phyloP scores from a whole-genome alignment of 2,113 vertebrate genomes.

The Forbesichthys papilliferus region DNA sequence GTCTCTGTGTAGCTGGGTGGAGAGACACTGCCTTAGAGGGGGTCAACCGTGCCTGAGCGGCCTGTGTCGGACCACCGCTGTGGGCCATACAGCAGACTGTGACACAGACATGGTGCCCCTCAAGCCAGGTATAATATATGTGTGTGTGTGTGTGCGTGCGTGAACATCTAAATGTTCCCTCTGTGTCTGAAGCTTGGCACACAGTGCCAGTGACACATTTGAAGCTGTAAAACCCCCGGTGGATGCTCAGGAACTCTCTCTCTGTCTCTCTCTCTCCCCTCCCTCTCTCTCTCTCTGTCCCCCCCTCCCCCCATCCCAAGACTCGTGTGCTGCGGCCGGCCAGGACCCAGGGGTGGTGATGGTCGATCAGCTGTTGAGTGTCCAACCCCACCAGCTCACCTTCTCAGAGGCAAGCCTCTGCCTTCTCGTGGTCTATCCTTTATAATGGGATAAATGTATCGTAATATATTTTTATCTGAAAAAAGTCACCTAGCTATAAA shows the following conservation, averaged over 20 bases:
- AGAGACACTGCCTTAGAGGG: slow-evolving; percentile 61
- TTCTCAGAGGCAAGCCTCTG: slow-evolving; percentile 80
- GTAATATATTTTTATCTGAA: too few species aligned
- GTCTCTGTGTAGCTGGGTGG: slow-evolving; percentile 70
- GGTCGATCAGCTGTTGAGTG: slow-evolving; percentile 76
- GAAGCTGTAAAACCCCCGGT: slow-evolving; percentile 20
- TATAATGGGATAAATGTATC: too few species aligned
- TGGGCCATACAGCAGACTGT: slow-evolving; percentile 62
- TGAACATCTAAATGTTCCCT: neutral
- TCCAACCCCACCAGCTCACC: slow-evolving; percentile 73
- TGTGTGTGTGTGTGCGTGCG: neutral
- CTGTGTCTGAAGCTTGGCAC: slow-evolving; percentile 6
- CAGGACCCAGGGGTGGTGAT: slow-evolving; percentile 72
- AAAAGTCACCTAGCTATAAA: too few species aligned
- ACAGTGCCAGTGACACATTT: slow-evolving; percentile 43
- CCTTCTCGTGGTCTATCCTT: slow-evolving; percentile 56
- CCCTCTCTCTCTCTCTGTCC: neutral
- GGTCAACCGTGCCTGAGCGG: slow-evolving; percentile 64
- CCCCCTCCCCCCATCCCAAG: slow-evolving; percentile 26
- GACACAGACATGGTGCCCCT: slow-evolving; percentile 76
- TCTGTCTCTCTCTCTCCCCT: neutral
- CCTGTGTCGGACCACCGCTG: slow-evolving; percentile 60
- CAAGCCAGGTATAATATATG: slow-evolving; percentile 69
- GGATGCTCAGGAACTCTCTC: slow-evolving; percentile 23
- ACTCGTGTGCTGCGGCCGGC: slow-evolving; percentile 59